These are phyloP conservation scores for Tenthredo livida DNA, from an alignment of 2,888 invertebrate genomes.

Conservation along the genomic window DNA sequence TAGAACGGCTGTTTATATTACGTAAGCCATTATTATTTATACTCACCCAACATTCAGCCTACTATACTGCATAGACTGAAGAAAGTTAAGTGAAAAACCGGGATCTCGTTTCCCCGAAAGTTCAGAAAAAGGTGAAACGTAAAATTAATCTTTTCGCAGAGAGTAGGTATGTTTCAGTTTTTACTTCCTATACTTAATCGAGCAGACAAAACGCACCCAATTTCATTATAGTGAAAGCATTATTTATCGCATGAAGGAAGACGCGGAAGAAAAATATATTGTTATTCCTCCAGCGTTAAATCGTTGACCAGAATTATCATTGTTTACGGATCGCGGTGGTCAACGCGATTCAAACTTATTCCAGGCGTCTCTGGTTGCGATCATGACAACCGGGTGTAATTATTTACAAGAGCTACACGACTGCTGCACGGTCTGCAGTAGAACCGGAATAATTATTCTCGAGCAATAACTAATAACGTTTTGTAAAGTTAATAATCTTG, in stretches of 20 bases:
- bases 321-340: background rate
- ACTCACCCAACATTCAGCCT: background rate
- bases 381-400: slow-evolving; percentile 29
- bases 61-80: background rate
- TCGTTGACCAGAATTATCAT: background rate
- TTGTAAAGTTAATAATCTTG: slow-evolving; percentile 21
- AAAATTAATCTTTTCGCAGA: background rate
- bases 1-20: slow-evolving; percentile 22
- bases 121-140: background rate
- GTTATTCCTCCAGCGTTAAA: background rate
- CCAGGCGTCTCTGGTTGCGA: background rate
- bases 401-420: slow-evolving; percentile 22
- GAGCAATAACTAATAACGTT: slow-evolving; percentile 39
- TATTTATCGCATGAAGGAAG: background rate
- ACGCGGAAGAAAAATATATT: background rate
- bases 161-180: background rate
- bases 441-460: slow-evolving; percentile 42
- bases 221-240: background rate
- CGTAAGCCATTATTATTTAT: slow-evolving; percentile 9
- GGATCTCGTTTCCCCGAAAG: background rate
- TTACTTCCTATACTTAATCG: background rate
- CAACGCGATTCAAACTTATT: background rate
- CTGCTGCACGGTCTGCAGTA: background rate
- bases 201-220: background rate
- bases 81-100: background rate